Base-by-base conservation (phyloP, 2,888 invertebrate species). In the Platynereis dumerilii region DNA sequence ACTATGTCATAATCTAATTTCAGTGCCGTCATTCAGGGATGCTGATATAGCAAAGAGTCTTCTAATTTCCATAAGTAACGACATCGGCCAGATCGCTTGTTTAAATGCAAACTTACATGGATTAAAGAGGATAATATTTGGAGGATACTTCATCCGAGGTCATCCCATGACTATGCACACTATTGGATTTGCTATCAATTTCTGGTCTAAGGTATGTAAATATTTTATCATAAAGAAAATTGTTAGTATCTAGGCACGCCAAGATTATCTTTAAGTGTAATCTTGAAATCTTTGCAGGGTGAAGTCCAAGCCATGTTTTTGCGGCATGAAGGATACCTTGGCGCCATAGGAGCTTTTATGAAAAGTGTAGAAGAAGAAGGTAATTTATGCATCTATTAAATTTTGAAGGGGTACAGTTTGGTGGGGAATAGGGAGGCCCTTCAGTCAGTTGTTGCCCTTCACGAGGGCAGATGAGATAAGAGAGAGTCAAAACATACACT, bases 101-200 rank as follows among this genome's bases (percentile, higher is more conserved):
- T 86, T 90, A 2, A 88, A 90, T 75, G 90, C 90, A n/a, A 86
- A 88, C 79, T 86, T 88, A 72, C 88, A 89, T 75, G 85, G 87
- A 24, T 83, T 90, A 67, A 87, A 87, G 70, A 83, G 87, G 80
- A 88, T 90, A 42, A 90, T 90, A 74, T 90, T 90, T 81, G 90
- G 90, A 44, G 90, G 90, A 17, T 90, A 89, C 76, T 90, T 90
- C 78, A 85, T 90, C 44, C 85, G 90, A 45, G 89, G 90, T 74
- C 90, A 90, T 81, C 89, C 89, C 0, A 81, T 90, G 5, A 89
- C 89, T 61, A 90, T 90, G 90, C 88, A 90, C 73, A 89, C 89
- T 2, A 87, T 90, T 64, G 87, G 88, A 5, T 90, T 87, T 80
- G 88, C 89, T 55, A 88, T 90, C 68, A 89, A 89, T 74, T 90